Evolutionary conservation across 1,140 invertebrate species (phyloP).

Genomic region (Chionoecetes opilio): DNA sequence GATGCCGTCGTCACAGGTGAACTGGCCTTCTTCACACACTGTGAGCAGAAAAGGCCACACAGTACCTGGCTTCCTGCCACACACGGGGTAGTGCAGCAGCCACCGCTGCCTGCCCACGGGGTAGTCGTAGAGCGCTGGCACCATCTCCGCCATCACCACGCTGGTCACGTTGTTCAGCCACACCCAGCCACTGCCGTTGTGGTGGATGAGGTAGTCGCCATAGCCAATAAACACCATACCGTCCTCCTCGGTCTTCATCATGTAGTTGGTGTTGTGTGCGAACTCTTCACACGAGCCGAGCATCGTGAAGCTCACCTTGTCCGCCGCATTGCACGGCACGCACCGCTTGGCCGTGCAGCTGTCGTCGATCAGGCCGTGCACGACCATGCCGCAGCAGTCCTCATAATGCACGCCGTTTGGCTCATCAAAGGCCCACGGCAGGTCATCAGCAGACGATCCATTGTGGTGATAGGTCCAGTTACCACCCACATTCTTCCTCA

Average conservation of each 20-base stretch:
- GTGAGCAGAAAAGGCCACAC: conserved; percentile 60
- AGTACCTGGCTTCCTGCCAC: conserved; percentile 33
- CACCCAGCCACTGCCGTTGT: conserved; percentile 45
- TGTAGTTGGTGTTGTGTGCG: conserved; percentile 64
- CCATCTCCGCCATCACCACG: conserved; percentile 46
- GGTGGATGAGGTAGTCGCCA: conserved; percentile 69
- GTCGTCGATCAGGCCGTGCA: conserved; percentile 70
- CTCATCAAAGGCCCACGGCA: conserved; percentile 77
- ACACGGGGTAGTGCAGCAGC: conserved; percentile 64
- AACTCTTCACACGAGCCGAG: conserved; percentile 60
- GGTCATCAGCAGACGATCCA: background rate
- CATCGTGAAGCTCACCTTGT: conserved; percentile 59
- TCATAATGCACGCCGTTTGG: conserved; percentile 75
- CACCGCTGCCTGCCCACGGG: conserved; percentile 67
- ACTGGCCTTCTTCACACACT: conserved; percentile 82
- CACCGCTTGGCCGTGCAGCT: conserved; percentile 53
- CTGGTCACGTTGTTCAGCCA: conserved; percentile 59
- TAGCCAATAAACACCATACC: conserved; percentile 57
- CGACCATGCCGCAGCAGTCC: conserved; percentile 70
- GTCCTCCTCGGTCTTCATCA: conserved; percentile 35
- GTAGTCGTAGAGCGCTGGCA: conserved; percentile 53
- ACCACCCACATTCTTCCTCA: conserved; percentile 56
- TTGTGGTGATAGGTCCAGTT: conserved; percentile 62
- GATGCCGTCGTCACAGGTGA: conserved; percentile 83
- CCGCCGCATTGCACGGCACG: conserved; percentile 64